Base-by-base conservation (phyloP, 2,113 vertebrate species). In the Empidonax alnorum region DNA sequence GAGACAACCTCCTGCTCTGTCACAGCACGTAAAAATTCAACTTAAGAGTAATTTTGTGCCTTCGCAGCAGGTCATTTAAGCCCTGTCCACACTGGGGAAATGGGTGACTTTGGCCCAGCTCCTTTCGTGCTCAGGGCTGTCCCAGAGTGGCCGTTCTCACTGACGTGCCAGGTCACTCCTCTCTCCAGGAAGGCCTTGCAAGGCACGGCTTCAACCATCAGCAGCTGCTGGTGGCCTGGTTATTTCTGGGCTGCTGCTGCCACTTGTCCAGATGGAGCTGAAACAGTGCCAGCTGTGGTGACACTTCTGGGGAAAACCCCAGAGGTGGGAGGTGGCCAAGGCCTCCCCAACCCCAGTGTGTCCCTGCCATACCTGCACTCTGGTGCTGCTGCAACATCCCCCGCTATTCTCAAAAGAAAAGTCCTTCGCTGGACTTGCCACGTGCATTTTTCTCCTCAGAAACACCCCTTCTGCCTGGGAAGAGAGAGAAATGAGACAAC, bases 161-260 rank as follows among this genome's bases (percentile, higher is more conserved):
- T 23, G 31, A 47, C 0, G 4, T 58, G 77, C 85, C 75, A 53
- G 44, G 55, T 71, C 78, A 58, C 74, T 49, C 65, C 50, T 72
- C 50, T 72, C 69, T 80, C n/a, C 53, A 44, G 59, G 23, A 17
- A 16, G n/a, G 41, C 50, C 71, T 62, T 56, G 44, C 53, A 89
- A 69, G 86, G 72, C 75, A 41, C 37, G 6, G 37, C 37, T 73
- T 91, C 58, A 35, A 66, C 62, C 62, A 69, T 9, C 58, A 80
- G 69, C 71, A 96, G 89, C 87, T 71, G 71, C 58, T 46, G 78
- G 46, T 52, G 84, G 77, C 78, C 62, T 28, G 47, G 53, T 87
- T 53, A 55, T 46, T 79, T 89, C 62, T 56, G 71, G 87, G 49
- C 74, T 93, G 52, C 55, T 1, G 2, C 77, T 59, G 69, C 61